A percentile compares a stretch with the other conserved stretches of the same genome.
Evolutionary conservation across 2,888 invertebrate species (phyloP).

Genomic region (Pheosia tremula): DNA sequence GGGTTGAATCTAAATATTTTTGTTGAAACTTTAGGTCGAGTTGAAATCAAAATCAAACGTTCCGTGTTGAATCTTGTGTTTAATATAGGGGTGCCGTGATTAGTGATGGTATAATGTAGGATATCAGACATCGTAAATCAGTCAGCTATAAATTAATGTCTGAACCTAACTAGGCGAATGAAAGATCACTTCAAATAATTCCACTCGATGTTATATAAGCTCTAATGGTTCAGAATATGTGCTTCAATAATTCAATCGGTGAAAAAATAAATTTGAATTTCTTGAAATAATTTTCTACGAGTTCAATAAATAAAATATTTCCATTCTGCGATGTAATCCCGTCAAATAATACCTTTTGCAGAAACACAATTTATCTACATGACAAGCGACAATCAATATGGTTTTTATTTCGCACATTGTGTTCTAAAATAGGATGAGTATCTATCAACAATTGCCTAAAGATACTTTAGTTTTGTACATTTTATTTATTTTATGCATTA

Average conservation of each 20-base stretch:
- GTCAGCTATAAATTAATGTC: not conserved
- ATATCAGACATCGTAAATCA: no score
- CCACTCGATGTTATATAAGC: not conserved
- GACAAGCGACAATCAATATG: constrained; percentile 37
- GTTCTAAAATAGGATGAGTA: not conserved
- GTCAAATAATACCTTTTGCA: constrained; percentile 19
- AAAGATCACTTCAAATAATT: no score
- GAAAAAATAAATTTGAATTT: not conserved
- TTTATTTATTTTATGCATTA: no score
- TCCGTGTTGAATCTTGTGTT: not conserved
- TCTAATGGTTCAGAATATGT: not conserved
- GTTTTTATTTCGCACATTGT: constrained; percentile 9
- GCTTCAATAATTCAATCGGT: not conserved
- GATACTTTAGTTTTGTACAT: no score
- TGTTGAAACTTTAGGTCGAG: not conserved
- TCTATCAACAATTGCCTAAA: no score
- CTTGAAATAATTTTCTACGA: not conserved
- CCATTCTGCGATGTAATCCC: constrained; percentile 1
- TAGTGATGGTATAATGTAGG: no score
- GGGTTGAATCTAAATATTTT: constrained; percentile 2
- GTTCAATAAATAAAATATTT: not conserved
- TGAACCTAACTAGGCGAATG: not conserved
- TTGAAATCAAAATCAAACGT: not conserved
- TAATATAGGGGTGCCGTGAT: no score
- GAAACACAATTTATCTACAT: constrained; percentile 27